Conservation (phyloP, 2,888 invertebrate species). For the Halictus ligatus region DNA sequence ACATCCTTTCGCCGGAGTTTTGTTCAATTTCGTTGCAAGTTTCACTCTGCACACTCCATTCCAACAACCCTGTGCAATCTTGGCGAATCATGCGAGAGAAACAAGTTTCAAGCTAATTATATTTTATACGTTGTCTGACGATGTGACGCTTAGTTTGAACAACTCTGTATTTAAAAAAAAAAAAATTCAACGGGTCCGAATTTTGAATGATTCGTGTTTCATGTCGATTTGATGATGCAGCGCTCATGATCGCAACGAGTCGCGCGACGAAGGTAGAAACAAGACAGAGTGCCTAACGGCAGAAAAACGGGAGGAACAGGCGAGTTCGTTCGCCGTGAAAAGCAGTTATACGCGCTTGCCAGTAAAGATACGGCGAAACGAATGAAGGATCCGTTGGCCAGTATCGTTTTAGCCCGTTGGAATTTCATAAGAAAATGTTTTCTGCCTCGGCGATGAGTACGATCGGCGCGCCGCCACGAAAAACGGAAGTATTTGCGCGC, state of each 20-base stretch:
- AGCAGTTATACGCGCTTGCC: not conserved
- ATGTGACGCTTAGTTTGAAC: too few relatives aligned
- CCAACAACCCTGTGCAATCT: not conserved
- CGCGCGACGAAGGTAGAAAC: not conserved
- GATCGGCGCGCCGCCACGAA: not conserved
- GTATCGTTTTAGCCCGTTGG: not conserved
- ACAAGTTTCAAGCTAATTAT: too few relatives aligned
- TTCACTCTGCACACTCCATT: not conserved
- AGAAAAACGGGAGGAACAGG: not conserved
- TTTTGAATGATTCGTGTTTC: not conserved
- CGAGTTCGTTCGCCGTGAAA: not conserved
- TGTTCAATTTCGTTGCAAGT: not conserved
- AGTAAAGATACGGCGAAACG: not conserved
- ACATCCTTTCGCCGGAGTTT: not conserved
- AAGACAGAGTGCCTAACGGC: not conserved
- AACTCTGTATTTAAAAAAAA: too few relatives aligned
- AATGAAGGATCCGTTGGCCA: slow-evolving; percentile 9
- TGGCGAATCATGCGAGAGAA: too few relatives aligned
- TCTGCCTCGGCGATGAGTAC: not conserved
- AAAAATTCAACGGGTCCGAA: not conserved
- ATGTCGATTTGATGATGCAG: not conserved
- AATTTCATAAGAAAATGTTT: slow-evolving; percentile 13
- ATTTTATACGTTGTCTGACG: too few relatives aligned
- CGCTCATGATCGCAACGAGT: not conserved
- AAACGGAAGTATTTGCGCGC: slow-evolving; percentile 1